A percentile compares a stretch with the other conserved stretches of the same genome.
Conservation (phyloP, 2,113 vertebrate genomes). For the Dipodomys merriami region DNA sequence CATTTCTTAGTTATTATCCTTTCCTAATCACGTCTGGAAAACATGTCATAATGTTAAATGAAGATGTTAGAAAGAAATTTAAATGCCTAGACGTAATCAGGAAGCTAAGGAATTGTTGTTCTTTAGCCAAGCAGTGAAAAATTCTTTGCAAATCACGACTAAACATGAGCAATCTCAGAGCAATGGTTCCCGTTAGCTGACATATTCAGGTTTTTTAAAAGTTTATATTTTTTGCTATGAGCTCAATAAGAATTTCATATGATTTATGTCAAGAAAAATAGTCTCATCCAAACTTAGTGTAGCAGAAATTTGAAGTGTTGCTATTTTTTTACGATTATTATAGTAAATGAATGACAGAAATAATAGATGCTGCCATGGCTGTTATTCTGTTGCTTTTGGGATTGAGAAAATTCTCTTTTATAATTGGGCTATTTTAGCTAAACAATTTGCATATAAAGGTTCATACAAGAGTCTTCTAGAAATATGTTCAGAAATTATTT, state of each 20-base stretch:
- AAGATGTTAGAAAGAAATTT: not conserved
- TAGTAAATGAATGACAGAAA: slow-evolving; percentile 52
- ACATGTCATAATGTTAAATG: slow-evolving; percentile 1
- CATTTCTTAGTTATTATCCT: not conserved
- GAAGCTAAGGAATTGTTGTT: not conserved
- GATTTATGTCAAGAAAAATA: slow-evolving; percentile 50
- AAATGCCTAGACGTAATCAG: not conserved
- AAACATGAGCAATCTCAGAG: not conserved
- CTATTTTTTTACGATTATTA: slow-evolving; percentile 21
- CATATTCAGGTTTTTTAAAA: not conserved
- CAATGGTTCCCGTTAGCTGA: not conserved
- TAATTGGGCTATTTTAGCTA: slow-evolving; percentile 57
- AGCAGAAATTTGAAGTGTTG: slow-evolving; percentile 47
- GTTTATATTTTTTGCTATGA: not conserved
- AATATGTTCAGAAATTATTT: slow-evolving; percentile 32
- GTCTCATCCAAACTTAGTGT: slow-evolving; percentile 33
- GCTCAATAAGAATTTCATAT: slow-evolving; percentile 24
- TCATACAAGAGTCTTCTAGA: slow-evolving; percentile 18
- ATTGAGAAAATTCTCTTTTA: slow-evolving; percentile 46
- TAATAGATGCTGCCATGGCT: slow-evolving; percentile 36
- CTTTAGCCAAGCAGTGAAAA: not conserved
- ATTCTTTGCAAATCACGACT: not conserved
- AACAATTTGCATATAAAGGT: slow-evolving; percentile 36
- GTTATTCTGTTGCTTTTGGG: slow-evolving; percentile 33
- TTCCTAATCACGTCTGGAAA: not conserved